These are phyloP conservation scores for Platorchestia sp. DNA, from an alignment of 1,140 invertebrate species.

Conservation along the genomic window DNA sequence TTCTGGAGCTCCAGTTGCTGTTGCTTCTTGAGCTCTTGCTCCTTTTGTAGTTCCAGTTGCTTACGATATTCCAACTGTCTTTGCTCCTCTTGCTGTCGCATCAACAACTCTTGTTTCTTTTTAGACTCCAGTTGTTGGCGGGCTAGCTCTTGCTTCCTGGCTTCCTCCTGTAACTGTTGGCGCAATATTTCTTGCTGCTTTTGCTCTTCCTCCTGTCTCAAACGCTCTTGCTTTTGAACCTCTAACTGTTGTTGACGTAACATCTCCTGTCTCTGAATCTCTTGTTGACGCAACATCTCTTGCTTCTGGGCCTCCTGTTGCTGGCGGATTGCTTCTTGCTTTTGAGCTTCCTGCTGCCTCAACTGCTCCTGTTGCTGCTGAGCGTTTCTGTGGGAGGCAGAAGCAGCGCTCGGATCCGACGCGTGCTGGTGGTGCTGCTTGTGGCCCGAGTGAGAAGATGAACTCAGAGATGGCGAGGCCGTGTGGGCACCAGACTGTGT, in stretches of 20 bases:
- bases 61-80: conserved; percentile 58
- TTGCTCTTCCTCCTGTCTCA: conserved; percentile 57
- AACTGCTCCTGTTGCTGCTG: conserved; percentile 55
- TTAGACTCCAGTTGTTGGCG: conserved; percentile 44
- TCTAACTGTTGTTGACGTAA: conserved; percentile 57
- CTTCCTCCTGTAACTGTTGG: conserved; percentile 57
- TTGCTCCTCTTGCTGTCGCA: conserved; percentile 60
- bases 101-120: conserved; percentile 56
- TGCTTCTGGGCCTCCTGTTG: conserved; percentile 54
- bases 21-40: conserved; percentile 56
- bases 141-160: conserved; percentile 57
- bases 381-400: conserved; percentile 58
- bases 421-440: conserved; percentile 64
- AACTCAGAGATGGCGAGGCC: conserved; percentile 50
- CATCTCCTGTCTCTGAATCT: conserved; percentile 56
- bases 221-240: conserved; percentile 21
- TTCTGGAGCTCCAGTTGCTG: conserved; percentile 44
- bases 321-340: conserved; percentile 58
- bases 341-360: conserved; percentile 37
- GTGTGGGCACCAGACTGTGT: conserved; percentile 45
- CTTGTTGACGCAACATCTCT: conserved; percentile 60
- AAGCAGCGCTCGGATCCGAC: conserved; percentile 59
- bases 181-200: conserved; percentile 54
- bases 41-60: conserved; percentile 59
- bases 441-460: not conserved